phyloP scores from a whole-genome alignment of 1,140 invertebrate genomes.

The Zaprionus inermis region DNA sequence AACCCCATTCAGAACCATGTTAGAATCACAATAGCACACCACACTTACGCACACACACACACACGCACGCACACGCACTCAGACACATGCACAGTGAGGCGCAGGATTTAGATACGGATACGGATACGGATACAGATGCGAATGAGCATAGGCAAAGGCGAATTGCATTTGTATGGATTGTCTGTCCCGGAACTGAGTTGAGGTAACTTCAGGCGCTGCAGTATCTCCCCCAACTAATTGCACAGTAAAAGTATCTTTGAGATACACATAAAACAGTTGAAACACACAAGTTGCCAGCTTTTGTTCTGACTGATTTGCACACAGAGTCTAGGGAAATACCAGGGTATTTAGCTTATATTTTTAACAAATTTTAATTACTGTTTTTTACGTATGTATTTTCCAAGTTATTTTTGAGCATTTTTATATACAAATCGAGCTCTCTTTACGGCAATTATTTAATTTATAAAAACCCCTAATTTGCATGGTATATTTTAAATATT shows the following conservation, averaged over 20 bases:
- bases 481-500: background rate
- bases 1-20: constrained; percentile 37
- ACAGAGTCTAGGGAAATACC: background rate
- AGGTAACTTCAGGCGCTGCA: background rate
- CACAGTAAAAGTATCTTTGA: constrained; percentile 25
- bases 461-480: background rate
- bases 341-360: background rate
- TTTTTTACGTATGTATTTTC: background rate
- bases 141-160: constrained; percentile 23
- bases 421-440: background rate
- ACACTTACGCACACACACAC: constrained; percentile 25
- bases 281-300: background rate
- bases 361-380: background rate
- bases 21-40: constrained; percentile 27
- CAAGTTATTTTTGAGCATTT: too few species aligned
- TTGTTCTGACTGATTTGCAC: background rate
- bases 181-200: constrained; percentile 28
- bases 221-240: background rate
- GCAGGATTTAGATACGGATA: constrained; percentile 12
- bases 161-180: constrained; percentile 37
- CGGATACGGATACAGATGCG: constrained; percentile 11
- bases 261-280: constrained; percentile 10
- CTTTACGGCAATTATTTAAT: background rate
- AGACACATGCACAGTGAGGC: constrained; percentile 26
- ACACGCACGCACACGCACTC: constrained; percentile 34